phyloP scores from a whole-genome alignment of 2,888 invertebrate species.

The Chloromyia formosa region DNA sequence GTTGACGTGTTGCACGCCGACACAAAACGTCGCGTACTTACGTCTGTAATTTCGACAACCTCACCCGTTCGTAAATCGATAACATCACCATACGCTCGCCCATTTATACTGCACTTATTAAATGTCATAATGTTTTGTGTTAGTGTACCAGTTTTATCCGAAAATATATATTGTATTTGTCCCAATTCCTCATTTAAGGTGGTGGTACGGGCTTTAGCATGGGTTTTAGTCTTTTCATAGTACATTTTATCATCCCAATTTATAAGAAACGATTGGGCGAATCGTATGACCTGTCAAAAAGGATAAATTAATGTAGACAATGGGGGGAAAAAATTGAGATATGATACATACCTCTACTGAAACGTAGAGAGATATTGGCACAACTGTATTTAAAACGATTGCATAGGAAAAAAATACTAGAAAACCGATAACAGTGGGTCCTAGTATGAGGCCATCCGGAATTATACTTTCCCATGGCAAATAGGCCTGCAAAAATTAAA shows the following conservation, averaged over 20 bases:
- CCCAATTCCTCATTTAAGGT: conserved; percentile 98
- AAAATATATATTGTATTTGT: conserved; percentile 99
- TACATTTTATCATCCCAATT: conserved; percentile 99
- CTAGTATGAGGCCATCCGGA: conserved; percentile 81
- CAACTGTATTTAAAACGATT: conserved; percentile 98
- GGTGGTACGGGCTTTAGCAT: conserved; percentile 95
- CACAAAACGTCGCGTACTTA: conserved; percentile 62
- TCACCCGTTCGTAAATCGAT: conserved; percentile 88
- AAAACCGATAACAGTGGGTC: conserved; percentile 92
- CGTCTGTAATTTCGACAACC: conserved; percentile 85
- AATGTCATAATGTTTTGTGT: conserved; percentile 99
- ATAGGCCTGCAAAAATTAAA: conserved; percentile 69
- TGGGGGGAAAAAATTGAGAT: not conserved
- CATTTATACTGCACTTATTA: conserved; percentile 97
- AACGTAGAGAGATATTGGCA: conserved; percentile 99
- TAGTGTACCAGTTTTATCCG: conserved; percentile 98
- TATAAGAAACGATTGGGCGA: conserved; percentile 97
- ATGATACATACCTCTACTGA: conserved; percentile 79
- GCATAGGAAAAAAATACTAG: conserved; percentile 99
- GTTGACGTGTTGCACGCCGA: no score
- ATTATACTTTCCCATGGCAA: conserved; percentile 95
- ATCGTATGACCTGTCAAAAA: conserved; percentile 86
- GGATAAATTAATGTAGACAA: not conserved
- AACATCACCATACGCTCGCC: conserved; percentile 90
- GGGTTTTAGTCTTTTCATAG: conserved; percentile 86